Evolutionary conservation across 2,888 invertebrate species (phyloP).

Genomic region (Osmoderma eremita): DNA sequence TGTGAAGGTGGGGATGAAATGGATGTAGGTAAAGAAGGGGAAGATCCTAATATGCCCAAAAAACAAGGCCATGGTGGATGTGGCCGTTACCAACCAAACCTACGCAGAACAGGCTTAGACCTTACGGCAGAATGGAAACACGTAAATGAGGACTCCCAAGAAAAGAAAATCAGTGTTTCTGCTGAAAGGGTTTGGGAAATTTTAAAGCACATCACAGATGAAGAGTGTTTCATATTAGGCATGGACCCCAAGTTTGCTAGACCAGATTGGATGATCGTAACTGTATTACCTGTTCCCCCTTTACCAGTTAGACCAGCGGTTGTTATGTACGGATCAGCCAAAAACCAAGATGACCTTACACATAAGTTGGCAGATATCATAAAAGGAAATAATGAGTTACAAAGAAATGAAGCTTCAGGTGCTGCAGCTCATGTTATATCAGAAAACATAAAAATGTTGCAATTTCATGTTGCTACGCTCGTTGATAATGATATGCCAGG

Average conservation of each 20-base stretch:
- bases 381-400: constrained; percentile 95
- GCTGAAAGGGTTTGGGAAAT: constrained; percentile 98
- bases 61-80: constrained; percentile 92
- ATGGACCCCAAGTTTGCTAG: constrained; percentile 98
- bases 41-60: constrained; percentile 65
- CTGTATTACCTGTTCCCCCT: constrained; percentile 97
- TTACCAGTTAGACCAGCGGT: constrained; percentile 96
- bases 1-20: constrained; percentile 99
- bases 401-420: constrained; percentile 94
- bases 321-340: constrained; percentile 98
- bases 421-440: constrained; percentile 97
- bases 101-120: constrained; percentile 89
- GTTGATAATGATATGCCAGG: constrained; percentile 99
- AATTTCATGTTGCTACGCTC: constrained; percentile 98
- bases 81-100: constrained; percentile 96
- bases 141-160: constrained; percentile 97
- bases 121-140: constrained; percentile 98
- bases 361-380: constrained; percentile 99
- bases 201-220: constrained; percentile 94
- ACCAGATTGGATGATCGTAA: constrained; percentile 99
- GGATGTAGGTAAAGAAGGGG: constrained; percentile 86
- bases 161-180: constrained; percentile 91
- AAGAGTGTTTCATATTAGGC: constrained; percentile 92
- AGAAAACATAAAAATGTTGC: constrained; percentile 97
- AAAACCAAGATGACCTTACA: constrained; percentile 98